Conservation (phyloP, 1,140 invertebrate genomes). For the Hetaerina americana region DNA sequence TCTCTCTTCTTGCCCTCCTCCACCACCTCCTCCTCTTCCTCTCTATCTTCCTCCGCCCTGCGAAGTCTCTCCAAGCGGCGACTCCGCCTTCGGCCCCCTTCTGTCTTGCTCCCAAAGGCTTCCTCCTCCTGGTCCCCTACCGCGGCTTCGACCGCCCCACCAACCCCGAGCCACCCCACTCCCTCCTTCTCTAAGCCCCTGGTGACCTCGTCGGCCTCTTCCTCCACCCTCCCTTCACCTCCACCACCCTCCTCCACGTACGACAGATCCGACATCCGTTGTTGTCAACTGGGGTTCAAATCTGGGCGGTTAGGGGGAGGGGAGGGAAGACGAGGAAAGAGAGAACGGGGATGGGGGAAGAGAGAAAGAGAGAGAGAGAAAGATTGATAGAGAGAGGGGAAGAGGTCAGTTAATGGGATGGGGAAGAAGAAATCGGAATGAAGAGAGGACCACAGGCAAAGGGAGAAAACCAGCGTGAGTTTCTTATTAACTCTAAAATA, state of each 20-base stretch:
- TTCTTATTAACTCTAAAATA: no score
- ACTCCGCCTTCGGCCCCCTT: neutral
- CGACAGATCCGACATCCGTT: neutral
- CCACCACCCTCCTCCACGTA: neutral
- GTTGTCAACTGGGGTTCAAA: neutral
- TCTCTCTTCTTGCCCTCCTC: neutral
- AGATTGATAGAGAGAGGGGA: neutral
- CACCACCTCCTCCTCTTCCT: neutral
- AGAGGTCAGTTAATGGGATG: neutral
- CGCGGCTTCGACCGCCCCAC: no score
- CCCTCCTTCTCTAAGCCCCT: no score
- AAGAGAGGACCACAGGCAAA: neutral
- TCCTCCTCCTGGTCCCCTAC: neutral
- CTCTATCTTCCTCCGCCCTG: neutral
- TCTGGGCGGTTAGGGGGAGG: neutral
- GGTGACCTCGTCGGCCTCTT: no score
- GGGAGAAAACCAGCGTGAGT: no score
- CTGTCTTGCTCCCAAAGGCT: neutral
- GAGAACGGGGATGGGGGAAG: neutral
- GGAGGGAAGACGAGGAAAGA: neutral
- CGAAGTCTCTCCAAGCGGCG: neutral
- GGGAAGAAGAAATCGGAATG: neutral
- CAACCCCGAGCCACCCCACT: no score
- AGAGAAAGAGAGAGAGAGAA: neutral
- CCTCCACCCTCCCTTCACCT: no score